Base-by-base conservation (phyloP, 92 coral and sea anemone species). In the Actinostola sp. region DNA sequence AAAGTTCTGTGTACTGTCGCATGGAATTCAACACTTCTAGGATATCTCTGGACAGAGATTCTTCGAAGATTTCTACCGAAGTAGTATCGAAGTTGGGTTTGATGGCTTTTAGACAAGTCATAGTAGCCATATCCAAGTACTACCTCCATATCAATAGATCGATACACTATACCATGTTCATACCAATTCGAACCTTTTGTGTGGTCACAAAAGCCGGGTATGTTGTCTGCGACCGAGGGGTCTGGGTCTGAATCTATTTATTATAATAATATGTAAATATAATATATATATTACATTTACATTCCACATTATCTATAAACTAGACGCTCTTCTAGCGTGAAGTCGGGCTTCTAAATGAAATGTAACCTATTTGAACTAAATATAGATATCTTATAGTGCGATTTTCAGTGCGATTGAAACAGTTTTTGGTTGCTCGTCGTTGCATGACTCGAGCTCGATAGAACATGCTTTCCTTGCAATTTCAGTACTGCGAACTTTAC, bases 1-100 rank as follows among this genome's bases (percentile, higher is more conserved):
- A 88, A 25, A 95, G 77, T 64, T 95, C 97, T 74, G 81, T 82
- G 58, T 84, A 87, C 54, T 41, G 66, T 31, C 99, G 60, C 99
- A 95, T 95, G 39, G 87, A 83, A 70, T 88, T 93, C 55, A 95
- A 61, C 48, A 92, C 91, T 61, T 67, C 80, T 49, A 95, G 63
- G 2, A 88, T 89, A 35, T 95, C 95, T 55, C 78, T 80, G 34
- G 99, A 86, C 45, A 91, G 84, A n/a, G 89, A 85, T 0, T 88
- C 96, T 48, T 95, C 99, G 63, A 79, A 41, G 44, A 95, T 78
- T 24, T 84, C 78, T 53, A 81, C 77, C 21, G 81, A 85, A 27
- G 96, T 87, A 25, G 90, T 82, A 54, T 95, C 97, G 80, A 69
- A 61, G 67, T 71, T 61, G 83, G 83, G 84, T 62, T 70, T 84